These are phyloP conservation scores for Gymnarchus niloticus DNA, from an alignment of 2,113 vertebrate species.

Conservation along the genomic window DNA sequence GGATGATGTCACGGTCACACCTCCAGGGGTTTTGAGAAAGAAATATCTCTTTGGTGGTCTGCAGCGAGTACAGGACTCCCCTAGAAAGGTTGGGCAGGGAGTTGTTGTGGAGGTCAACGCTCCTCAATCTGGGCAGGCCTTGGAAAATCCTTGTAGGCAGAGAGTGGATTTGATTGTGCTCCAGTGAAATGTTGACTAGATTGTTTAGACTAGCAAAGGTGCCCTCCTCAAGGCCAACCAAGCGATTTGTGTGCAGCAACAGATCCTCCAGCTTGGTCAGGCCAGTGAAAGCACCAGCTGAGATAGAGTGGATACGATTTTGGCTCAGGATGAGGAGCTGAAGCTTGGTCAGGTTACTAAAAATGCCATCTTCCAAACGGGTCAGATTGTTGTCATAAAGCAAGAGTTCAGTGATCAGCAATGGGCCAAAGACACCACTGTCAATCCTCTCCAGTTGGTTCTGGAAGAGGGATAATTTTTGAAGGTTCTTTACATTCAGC, in stretches of 20 bases:
- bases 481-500: conserved; percentile 63
- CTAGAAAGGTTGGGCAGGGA: conserved; percentile 67
- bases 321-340: conserved; percentile 76
- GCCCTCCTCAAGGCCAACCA: conserved; percentile 58
- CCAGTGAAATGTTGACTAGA: conserved; percentile 79
- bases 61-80: conserved; percentile 65
- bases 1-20: conserved; percentile 73
- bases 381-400: conserved; percentile 81
- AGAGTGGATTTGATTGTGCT: conserved; percentile 70
- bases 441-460: conserved; percentile 71
- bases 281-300: conserved; percentile 66
- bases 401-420: conserved; percentile 73
- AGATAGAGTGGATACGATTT: conserved; percentile 70
- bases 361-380: conserved; percentile 61
- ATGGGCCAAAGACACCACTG: conserved; percentile 70
- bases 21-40: conserved; percentile 84
- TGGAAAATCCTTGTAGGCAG: conserved; percentile 68
- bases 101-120: conserved; percentile 77
- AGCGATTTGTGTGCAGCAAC: conserved; percentile 76
- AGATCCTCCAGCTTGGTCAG: conserved; percentile 69
- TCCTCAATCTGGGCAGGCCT: conserved; percentile 52
- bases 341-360: conserved; percentile 72
- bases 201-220: conserved; percentile 63
- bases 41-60: conserved; percentile 57
- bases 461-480: conserved; percentile 74